These are phyloP conservation scores for Pterocles burchelli DNA, from an alignment of 2,113 vertebrate genomes.

Conservation along the genomic window DNA sequence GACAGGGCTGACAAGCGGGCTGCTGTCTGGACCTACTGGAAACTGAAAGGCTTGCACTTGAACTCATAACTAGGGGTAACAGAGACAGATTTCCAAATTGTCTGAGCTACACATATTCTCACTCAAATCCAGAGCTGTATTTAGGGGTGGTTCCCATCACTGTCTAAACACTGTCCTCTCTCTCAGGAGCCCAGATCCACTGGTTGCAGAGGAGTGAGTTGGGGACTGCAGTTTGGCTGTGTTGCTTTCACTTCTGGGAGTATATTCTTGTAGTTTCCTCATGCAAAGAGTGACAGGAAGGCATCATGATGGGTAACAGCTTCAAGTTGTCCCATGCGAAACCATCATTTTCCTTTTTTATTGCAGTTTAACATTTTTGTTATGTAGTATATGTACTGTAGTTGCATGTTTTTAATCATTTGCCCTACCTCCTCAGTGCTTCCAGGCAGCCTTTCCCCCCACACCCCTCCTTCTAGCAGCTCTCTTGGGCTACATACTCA, in stretches of 20 bases:
- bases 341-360: not conserved
- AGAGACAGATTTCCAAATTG: not conserved
- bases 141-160: not conserved
- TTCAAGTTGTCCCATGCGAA: not conserved
- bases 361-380: not conserved
- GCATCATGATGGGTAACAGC: not conserved
- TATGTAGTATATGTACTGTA: not conserved
- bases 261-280: not conserved
- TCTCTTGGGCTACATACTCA: not conserved
- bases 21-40: not conserved
- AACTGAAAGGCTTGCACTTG: not conserved
- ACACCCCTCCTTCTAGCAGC: not conserved
- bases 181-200: not conserved
- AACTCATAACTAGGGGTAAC: not conserved
- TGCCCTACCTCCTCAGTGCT: not conserved
- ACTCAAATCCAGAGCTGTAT: not conserved
- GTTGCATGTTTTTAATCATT: not conserved
- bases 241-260: not conserved
- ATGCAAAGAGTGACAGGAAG: not conserved
- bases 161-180: not conserved
- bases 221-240: not conserved
- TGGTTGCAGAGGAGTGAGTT: not conserved
- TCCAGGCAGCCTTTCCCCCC: not conserved
- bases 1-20: not conserved
- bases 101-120: not conserved